Evolutionary conservation across 2,797 vertebrate genomes (phyloP).

Genomic region (Platalea minor): DNA sequence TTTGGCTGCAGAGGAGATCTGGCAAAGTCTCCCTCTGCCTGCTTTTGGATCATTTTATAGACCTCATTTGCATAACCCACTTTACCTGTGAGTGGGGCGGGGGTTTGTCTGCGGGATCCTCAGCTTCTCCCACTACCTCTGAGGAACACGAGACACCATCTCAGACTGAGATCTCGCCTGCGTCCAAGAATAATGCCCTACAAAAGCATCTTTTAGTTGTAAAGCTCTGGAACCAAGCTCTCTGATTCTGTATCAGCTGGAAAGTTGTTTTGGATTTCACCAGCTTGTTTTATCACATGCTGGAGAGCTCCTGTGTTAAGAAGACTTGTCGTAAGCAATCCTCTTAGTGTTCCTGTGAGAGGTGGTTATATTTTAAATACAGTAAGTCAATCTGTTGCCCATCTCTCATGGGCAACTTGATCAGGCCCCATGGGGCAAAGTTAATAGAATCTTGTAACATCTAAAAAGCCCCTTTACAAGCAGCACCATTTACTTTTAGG

Average conservation of each 20-base stretch:
- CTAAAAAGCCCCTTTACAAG: neutral
- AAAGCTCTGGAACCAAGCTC: neutral
- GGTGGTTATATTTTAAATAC: neutral
- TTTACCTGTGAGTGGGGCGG: neutral
- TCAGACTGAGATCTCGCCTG: neutral
- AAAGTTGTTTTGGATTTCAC: neutral
- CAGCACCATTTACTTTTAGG: neutral
- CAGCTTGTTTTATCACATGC: neutral
- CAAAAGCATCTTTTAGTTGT: neutral
- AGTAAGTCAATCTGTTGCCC: neutral
- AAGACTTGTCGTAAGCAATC: slow-evolving; percentile 41
- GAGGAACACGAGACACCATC: neutral
- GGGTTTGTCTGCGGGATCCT: neutral
- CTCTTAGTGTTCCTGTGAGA: slow-evolving; percentile 2
- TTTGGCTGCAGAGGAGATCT: slow-evolving; percentile 21
- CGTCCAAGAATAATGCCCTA: neutral
- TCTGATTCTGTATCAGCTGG: neutral
- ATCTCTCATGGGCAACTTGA: neutral
- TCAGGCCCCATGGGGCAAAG: neutral
- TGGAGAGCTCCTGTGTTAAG: neutral
- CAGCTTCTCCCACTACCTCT: neutral
- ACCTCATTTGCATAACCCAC: neutral
- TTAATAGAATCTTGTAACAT: neutral
- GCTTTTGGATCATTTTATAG: neutral
- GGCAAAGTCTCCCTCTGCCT: slow-evolving; percentile 5